Conservation (phyloP, 2,113 vertebrate genomes). For the Chaetodon auriga region DNA sequence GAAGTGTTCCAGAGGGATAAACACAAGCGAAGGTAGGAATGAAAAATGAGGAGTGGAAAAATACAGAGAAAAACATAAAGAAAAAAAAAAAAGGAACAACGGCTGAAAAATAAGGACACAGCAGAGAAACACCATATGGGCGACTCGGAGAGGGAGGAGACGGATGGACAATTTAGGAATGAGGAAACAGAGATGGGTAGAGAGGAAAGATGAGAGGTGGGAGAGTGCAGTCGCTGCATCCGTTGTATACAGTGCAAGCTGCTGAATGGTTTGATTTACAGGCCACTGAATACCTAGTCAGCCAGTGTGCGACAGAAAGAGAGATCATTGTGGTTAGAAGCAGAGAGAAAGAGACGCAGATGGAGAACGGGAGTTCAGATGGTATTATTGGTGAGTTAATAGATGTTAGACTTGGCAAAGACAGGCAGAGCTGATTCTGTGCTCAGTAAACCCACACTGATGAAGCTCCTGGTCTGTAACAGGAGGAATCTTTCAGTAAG, state of each 20-base stretch:
- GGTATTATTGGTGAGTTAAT: constrained; percentile 50
- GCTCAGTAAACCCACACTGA: constrained; percentile 56
- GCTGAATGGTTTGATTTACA: constrained; percentile 47
- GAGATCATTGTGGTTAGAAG: constrained; percentile 28
- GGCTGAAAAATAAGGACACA: constrained; percentile 15
- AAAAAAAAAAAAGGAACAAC: background rate
- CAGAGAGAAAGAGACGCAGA: constrained; percentile 31
- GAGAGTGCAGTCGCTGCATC: constrained; percentile 29
- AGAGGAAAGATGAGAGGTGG: constrained; percentile 21
- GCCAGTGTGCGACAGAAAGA: constrained; percentile 37
- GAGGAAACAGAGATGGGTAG: constrained; percentile 10
- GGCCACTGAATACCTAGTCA: constrained; percentile 37
- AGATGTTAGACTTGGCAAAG: constrained; percentile 59
- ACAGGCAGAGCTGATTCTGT: constrained; percentile 16
- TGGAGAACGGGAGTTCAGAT: constrained; percentile 25
- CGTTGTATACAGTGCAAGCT: constrained; percentile 31
- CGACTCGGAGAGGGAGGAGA: background rate
- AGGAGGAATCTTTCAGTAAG: constrained; percentile 68
- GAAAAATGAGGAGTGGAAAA: constrained; percentile 4
- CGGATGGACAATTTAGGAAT: constrained; percentile 24
- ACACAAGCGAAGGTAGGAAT: constrained; percentile 82
- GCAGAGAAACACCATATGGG: constrained; percentile 26
- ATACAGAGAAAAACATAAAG: background rate
- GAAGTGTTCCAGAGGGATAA: constrained; percentile 82
- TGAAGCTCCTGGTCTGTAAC: constrained; percentile 57